Evolutionary conservation across 2,888 invertebrate genomes (phyloP), one percentile per base, ranked within the genome.

Genomic region (Tenthredo notha): DNA sequence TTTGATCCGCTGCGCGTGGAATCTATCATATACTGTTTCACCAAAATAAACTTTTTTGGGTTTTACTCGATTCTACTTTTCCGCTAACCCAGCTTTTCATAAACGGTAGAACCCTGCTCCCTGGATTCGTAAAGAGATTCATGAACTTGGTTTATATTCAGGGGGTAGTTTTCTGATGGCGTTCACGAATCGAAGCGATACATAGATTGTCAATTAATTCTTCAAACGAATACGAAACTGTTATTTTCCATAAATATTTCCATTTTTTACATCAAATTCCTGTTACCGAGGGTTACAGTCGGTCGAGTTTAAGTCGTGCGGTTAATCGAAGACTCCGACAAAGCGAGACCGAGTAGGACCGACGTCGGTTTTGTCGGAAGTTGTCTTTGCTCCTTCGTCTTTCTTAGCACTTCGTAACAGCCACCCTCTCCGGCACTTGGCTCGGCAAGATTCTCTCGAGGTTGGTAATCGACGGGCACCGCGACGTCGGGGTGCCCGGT

Each of bases 391-490:
- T 21, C 70, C 25, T 70, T 25, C 21, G 80, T 80, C 33, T 80
- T 80, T 80, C 61, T 58, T 80, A 61, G 80, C 29, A 54, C 50
- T 77, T 77, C 29, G 33, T 50, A 77, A 77, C 18, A 15, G 54
- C 29, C 43, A 74, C 74, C 74, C 74, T 74, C 43, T n/a, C 74
- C 74, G 50, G 29, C 50, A 77, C 50, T 77, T 77, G 80, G 78
- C 40, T 58, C 40, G 83, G 83, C 33, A 12, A 47, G 83, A 29
- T 67, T 61, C 80, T 80, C 10, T 15, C 61, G 33, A 77, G 50
- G 74, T 61, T 70, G 33, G 75, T 83, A 83, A 83, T 83, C 83
- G 83, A 83, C 83, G 67, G 50, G n/a, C 47, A 47, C 37, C 65
- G 40, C 40, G 61, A 43, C 80, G 80, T 61, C 83, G 83, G 67